Base-by-base conservation (phyloP, 2,888 invertebrate species). In the Tachystola acroxantha region DNA sequence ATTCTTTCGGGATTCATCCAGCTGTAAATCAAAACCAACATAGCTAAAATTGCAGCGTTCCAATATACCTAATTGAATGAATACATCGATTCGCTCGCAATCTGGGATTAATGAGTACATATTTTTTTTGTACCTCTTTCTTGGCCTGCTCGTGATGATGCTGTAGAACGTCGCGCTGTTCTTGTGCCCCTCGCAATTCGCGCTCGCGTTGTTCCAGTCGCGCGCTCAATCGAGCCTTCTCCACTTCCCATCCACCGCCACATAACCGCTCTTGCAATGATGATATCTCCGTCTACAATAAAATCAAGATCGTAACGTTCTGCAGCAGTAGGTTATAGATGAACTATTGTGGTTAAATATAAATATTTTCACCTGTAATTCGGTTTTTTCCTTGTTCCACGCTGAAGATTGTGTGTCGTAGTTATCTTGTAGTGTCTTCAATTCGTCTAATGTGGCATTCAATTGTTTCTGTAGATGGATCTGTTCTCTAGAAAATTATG, bases 1-100 rank as follows among this genome's bases (percentile, higher is more conserved):
- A 66, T 95, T 95, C 52, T 91, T 89, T 48, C 90, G 90, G 1
- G 94, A 76, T 62, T 95, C 96, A 50, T 96, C 96, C 63, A 93
- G 91, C 90, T 92, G 54, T 14, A 56, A 56, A 46, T 25, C 10
- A 2, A 10, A 10, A 12, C 5, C 12, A 12, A 13, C 5, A 12
- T 28, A 2, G n/a, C n/a, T 30, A 10, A n/a, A 14, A 30, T 16
- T 30, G n/a, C 4, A 5, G 10, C 10, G 25, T 25, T 3, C 10
- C 10, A 10, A 10, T 25, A 25, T 25, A 25, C 10, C 25, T n/a
- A 20, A 9, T n/a, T n/a, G n/a, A n/a, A n/a, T n/a, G n/a, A n/a
- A n/a, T n/a, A n/a, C n/a, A n/a, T n/a, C n/a, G n/a, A n/a, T n/a
- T n/a, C n/a, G n/a, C n/a, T n/a, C n/a, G 28, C 11, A 11, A 11